Conservation (phyloP, 1,140 invertebrate species). For the Halesus radiatus region DNA sequence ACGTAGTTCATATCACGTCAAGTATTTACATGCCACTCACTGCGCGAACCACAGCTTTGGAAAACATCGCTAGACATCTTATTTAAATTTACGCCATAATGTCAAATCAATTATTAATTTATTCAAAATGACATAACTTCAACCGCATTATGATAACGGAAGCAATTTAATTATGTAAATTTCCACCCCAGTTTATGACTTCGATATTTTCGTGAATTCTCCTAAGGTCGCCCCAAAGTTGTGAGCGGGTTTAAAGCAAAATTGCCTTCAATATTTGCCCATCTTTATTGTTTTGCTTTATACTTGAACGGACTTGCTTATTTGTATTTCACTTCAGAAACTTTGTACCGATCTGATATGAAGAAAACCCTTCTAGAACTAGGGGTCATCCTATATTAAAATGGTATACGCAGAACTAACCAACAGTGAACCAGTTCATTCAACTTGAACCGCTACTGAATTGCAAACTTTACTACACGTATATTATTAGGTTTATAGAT, state of each 20-base stretch:
- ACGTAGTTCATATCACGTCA: background rate
- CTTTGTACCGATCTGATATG: conserved; percentile 16
- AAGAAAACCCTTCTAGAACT: background rate
- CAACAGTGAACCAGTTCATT: too few species aligned
- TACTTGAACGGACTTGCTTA: conserved; percentile 26
- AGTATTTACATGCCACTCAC: background rate
- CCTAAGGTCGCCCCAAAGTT: conserved; percentile 6
- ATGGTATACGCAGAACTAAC: too few species aligned
- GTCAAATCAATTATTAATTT: conserved; percentile 42
- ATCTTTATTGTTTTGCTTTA: conserved; percentile 39
- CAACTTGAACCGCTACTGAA: too few species aligned
- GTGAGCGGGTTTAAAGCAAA: conserved; percentile 24
- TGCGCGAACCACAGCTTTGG: background rate
- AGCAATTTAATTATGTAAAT: conserved; percentile 40
- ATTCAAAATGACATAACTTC: conserved; percentile 35
- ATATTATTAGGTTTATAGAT: too few species aligned
- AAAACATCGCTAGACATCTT: background rate
- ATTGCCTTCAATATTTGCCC: conserved; percentile 37
- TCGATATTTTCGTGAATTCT: conserved; percentile 28
- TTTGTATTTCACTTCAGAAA: conserved; percentile 33
- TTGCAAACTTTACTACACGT: too few species aligned
- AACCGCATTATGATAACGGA: conserved; percentile 17
- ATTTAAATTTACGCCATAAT: conserved; percentile 22
- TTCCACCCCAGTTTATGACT: conserved; percentile 22
- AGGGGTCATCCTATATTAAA: background rate